phyloP scores from a whole-genome alignment of 2,113 vertebrate genomes.

The Mionectes macconnelli region DNA sequence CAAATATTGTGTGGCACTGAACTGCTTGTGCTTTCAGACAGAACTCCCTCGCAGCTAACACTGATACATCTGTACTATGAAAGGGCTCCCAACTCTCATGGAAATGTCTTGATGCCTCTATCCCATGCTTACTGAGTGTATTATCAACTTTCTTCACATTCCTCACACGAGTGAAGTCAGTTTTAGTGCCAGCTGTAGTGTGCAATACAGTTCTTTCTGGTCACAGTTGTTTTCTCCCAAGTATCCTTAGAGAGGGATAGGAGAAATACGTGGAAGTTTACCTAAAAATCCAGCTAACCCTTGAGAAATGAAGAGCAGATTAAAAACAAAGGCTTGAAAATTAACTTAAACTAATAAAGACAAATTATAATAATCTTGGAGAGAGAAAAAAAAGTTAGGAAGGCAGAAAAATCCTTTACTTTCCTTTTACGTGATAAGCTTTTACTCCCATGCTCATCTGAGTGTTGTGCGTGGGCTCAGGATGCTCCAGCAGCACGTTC shows the following conservation, averaged over 20 bases:
- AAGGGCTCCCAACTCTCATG: background rate
- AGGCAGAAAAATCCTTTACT: background rate
- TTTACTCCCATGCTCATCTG: accelerated
- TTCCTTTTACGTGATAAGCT: background rate
- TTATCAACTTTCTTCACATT: background rate
- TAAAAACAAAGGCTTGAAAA: background rate
- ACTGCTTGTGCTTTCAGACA: background rate
- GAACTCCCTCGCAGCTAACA: background rate
- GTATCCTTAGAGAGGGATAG: background rate
- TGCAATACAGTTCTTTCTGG: background rate
- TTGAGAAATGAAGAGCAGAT: background rate
- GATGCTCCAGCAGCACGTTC: background rate
- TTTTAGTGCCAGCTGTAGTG: background rate
- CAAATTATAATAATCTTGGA: background rate
- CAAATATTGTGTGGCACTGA: background rate
- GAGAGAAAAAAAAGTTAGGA: background rate
- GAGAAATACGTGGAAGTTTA: background rate
- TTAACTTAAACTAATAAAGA: background rate
- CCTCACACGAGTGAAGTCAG: background rate
- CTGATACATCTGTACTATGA: background rate
- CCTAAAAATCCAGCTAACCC: background rate
- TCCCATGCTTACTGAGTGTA: background rate
- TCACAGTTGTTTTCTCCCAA: background rate
- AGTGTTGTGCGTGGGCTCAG: no score
- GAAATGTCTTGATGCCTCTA: background rate